Conservation (phyloP, 2,113 vertebrate genomes). For the Callorhinus ursinus region DNA sequence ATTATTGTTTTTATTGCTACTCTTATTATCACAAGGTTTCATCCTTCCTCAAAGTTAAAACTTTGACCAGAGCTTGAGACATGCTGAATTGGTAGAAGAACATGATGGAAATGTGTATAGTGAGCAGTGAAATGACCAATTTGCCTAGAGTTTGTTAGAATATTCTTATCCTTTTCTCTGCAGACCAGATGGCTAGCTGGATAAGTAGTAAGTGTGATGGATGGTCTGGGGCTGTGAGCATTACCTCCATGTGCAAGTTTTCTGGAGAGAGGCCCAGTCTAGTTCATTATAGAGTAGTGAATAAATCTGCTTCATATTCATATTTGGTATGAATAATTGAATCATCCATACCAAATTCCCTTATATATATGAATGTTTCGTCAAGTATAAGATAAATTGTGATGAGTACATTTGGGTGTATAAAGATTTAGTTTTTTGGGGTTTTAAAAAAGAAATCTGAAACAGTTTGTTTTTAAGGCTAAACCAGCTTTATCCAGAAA, state of each 20-base stretch:
- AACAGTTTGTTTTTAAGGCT: not conserved
- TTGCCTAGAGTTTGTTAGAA: not conserved
- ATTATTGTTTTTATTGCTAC: not conserved
- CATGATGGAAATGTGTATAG: not conserved
- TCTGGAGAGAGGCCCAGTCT: conserved; percentile 18
- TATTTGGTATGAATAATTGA: not conserved
- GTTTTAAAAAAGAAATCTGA: not conserved
- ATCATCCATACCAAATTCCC: not conserved
- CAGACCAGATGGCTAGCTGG: not conserved
- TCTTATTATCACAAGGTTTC: not conserved
- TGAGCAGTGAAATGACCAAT: not conserved
- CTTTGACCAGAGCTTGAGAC: not conserved
- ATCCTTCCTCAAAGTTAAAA: not conserved
- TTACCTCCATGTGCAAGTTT: not conserved
- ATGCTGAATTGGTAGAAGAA: not conserved
- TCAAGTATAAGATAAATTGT: conserved; percentile 45
- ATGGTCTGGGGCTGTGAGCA: not conserved
- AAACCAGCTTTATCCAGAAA: not conserved
- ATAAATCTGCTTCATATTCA: not conserved
- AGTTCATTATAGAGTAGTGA: conserved; percentile 19
- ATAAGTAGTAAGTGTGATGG: not conserved
- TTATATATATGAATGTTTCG: not conserved
- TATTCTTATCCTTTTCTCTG: not conserved
- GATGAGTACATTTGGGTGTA: not conserved
- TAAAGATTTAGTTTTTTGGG: not conserved